Percentiles rank a stretch among this genome's conserved stretches.
phyloP scores from a whole-genome alignment of 2,888 invertebrate species.

The Rhingia campestris region DNA sequence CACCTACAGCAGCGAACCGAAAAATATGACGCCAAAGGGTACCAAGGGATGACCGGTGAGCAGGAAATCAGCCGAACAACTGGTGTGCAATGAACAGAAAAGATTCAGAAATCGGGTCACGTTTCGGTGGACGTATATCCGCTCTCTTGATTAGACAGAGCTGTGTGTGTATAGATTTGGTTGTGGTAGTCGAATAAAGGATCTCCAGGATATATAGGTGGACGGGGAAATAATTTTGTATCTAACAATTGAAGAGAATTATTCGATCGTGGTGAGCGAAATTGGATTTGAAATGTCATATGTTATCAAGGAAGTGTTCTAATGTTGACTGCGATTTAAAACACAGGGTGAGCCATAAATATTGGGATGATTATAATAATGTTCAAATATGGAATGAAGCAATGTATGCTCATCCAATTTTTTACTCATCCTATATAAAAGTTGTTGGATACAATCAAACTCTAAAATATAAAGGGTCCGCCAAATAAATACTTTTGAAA shows the following conservation, averaged over 20 bases:
- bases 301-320: no score
- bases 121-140: constrained; percentile 67
- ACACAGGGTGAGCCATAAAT: no score
- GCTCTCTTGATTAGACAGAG: constrained; percentile 64
- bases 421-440: no score
- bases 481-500: no score
- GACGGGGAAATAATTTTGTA: constrained; percentile 29
- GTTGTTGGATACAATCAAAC: no score
- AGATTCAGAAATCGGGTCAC: constrained; percentile 70
- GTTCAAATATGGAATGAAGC: no score
- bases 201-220: constrained; percentile 15
- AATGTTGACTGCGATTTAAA: no score
- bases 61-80: constrained; percentile 34
- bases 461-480: no score
- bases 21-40: constrained; percentile 23
- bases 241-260: constrained; percentile 44
- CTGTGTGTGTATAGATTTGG: constrained; percentile 54
- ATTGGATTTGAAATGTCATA: neutral
- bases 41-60: constrained; percentile 1
- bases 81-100: constrained; percentile 58
- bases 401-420: no score
- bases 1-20: neutral
- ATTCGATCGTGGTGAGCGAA: neutral
- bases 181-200: constrained; percentile 37
- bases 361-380: no score